A percentile compares a stretch with the other conserved stretches of the same genome.
Conservation (phyloP, 2,113 vertebrate genomes). For the Cryptomyrus ogoouensis region DNA sequence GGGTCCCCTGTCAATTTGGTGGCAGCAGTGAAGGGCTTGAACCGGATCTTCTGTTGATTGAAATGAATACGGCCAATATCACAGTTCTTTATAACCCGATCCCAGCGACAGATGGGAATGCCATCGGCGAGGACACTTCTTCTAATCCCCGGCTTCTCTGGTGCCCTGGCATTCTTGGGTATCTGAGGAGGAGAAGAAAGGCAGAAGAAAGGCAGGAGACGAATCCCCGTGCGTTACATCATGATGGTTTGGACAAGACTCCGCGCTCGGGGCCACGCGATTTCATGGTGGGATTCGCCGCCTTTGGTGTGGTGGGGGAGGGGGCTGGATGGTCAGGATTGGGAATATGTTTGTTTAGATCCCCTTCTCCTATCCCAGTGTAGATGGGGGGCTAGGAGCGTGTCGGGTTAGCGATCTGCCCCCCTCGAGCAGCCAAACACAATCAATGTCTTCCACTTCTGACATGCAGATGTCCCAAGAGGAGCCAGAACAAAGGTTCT, state of each 20-base stretch:
- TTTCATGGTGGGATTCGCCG: slow-evolving; percentile 46
- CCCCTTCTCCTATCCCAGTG: slow-evolving; percentile 31
- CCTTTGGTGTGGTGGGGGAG: neutral
- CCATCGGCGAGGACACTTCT: slow-evolving; percentile 58
- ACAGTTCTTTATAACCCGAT: slow-evolving; percentile 58
- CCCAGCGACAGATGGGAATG: slow-evolving; percentile 58
- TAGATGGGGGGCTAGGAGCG: slow-evolving; percentile 22
- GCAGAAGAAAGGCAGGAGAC: neutral
- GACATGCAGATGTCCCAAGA: neutral
- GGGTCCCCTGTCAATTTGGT: slow-evolving; percentile 44
- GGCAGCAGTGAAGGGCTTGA: slow-evolving; percentile 35
- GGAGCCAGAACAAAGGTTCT: neutral
- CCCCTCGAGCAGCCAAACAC: slow-evolving; percentile 15
- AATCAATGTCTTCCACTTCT: neutral
- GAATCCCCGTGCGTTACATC: slow-evolving; percentile 19
- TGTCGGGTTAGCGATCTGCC: slow-evolving; percentile 40
- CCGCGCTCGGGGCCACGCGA: slow-evolving; percentile 25
- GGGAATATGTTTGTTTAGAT: slow-evolving; percentile 52
- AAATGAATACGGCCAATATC: slow-evolving; percentile 56
- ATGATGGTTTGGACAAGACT: slow-evolving; percentile 22
- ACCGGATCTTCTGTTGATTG: slow-evolving; percentile 60
- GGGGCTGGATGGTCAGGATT: slow-evolving; percentile 44
- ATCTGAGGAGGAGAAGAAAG: slow-evolving; percentile 30
- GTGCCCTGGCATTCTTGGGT: slow-evolving; percentile 50
- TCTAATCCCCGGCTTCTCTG: slow-evolving; percentile 58